Evolutionary conservation across 1,140 invertebrate genomes (phyloP), one percentile per base, ranked within the genome.

Genomic region (Ceratitis capitata): DNA sequence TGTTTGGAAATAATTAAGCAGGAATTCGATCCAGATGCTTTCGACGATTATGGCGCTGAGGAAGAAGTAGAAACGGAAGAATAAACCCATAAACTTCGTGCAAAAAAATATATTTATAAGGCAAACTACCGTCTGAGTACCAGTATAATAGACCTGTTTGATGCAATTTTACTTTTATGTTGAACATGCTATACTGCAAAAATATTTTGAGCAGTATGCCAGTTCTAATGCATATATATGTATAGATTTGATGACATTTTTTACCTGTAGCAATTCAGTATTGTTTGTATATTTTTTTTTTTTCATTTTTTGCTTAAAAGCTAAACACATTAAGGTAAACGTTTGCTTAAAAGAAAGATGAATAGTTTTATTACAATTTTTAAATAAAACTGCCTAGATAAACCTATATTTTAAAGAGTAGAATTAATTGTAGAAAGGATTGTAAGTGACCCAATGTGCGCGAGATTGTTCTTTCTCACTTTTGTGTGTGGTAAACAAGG

Each of bases 371-470:
- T n/a, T n/a, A n/a, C n/a, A n/a, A n/a, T n/a, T n/a, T n/a, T n/a
- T n/a, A n/a, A n/a, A n/a, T n/a, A n/a, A n/a, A n/a, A n/a, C n/a
- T n/a, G n/a, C n/a, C n/a, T n/a, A n/a, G n/a, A n/a, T n/a, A n/a
- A n/a, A n/a, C n/a, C n/a, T n/a, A n/a, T n/a, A n/a, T 35, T 74
- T 61, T 61, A 61, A 61, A 84, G 58, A 39, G n/a, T 84, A 47
- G 7, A 16, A 45, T 94, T 93, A 98, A 94, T 98, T 98, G 92
- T 98, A 99, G 90, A 98, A 97, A 82, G 98, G 98, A 94, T 99
- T 99, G 91, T 98, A 99, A 7, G 98, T 99, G 83, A 99, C 95
- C 98, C 98, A 99, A 92, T 99, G 98, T 5, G 97, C 97, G 89
- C 95, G 95, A 47, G 95, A 94, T 91, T 99, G 97, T 78, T 96